Evolutionary conservation across 2,113 vertebrate species (phyloP).

Genomic region (Suricata suricatta): DNA sequence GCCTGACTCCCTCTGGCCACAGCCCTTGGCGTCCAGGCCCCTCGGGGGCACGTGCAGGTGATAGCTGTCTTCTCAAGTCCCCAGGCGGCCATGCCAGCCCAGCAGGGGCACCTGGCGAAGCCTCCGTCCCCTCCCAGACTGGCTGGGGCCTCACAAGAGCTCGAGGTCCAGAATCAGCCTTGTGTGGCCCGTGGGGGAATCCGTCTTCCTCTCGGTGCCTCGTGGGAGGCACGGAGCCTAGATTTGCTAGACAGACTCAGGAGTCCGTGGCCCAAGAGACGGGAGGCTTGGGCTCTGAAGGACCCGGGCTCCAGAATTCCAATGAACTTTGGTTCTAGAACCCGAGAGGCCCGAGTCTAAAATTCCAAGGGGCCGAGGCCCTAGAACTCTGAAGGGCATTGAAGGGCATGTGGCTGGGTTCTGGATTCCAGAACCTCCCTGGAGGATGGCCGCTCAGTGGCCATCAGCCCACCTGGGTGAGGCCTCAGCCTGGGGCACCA

Average conservation of each 20-base stretch:
- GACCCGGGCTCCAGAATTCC: neutral
- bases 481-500: too few species aligned
- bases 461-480: neutral
- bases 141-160: neutral
- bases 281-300: neutral
- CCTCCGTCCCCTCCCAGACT: neutral
- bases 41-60: neutral
- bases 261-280: fast-evolving
- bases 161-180: neutral
- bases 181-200: neutral
- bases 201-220: neutral
- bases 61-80: neutral
- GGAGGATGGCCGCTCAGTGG: fast-evolving
- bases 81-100: neutral
- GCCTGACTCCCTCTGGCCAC: neutral
- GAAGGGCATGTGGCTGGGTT: neutral
- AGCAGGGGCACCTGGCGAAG: neutral
- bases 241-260: neutral
- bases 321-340: neutral
- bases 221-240: neutral
- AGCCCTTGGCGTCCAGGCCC: neutral
- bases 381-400: neutral
- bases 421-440: neutral
- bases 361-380: neutral
- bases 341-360: neutral